A percentile compares a stretch with the other conserved stretches of the same genome.
These are phyloP conservation scores for Cotesia vestalis DNA, from an alignment of 1,140 invertebrate genomes.

Conservation along the genomic window DNA sequence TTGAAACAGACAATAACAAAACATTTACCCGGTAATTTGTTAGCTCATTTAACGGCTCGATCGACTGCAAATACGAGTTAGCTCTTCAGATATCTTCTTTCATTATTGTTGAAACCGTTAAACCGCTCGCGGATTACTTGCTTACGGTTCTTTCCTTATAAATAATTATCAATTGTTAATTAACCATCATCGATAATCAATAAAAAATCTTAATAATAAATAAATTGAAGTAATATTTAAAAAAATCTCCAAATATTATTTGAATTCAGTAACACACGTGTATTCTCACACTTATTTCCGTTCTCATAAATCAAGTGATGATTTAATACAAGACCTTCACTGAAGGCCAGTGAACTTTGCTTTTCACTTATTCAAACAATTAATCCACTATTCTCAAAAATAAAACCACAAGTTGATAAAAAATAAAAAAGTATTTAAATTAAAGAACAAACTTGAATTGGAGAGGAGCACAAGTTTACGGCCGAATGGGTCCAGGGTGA, in stretches of 20 bases:
- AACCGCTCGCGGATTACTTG: constrained; percentile 55
- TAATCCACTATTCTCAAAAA: neutral
- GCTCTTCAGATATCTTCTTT: neutral
- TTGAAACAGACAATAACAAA: neutral
- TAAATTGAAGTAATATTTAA: too few relatives aligned
- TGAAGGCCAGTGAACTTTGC: constrained; percentile 20
- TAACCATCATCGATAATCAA: too few relatives aligned
- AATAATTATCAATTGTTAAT: neutral
- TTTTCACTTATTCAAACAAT: constrained; percentile 17
- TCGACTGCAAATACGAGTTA: constrained; percentile 36
- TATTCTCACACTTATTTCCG: constrained; percentile 47
- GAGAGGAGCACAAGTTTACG: constrained; percentile 39
- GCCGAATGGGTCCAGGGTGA: constrained; percentile 37
- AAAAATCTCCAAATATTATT: too few relatives aligned
- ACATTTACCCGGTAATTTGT: neutral
- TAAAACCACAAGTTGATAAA: too few relatives aligned
- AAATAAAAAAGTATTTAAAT: neutral
- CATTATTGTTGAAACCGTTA: constrained; percentile 48
- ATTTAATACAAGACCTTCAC: constrained; percentile 10
- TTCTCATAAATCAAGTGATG: constrained; percentile 44
- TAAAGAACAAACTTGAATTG: constrained; percentile 14
- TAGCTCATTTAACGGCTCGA: constrained; percentile 13
- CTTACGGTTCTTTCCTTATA: constrained; percentile 48
- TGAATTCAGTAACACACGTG: neutral
- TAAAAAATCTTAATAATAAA: too few relatives aligned